phyloP scores from a whole-genome alignment of 2,888 invertebrate species.

The Chymomyza amoena region DNA sequence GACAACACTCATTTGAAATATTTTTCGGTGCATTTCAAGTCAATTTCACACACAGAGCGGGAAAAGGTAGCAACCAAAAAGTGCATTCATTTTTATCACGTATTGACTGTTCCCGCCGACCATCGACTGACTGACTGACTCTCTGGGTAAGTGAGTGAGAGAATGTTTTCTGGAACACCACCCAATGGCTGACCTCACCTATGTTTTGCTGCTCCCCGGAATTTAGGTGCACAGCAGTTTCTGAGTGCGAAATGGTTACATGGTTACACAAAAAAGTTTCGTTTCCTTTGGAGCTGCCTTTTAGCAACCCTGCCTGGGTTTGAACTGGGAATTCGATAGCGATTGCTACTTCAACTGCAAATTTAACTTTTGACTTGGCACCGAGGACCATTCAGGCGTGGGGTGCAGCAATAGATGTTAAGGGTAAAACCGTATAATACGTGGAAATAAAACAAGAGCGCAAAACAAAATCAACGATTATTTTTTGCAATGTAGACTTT shows the following conservation, averaged over 20 bases:
- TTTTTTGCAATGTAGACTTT: too few species aligned
- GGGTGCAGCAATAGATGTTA: background rate
- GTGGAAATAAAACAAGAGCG: background rate
- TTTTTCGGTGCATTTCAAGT: background rate
- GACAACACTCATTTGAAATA: background rate
- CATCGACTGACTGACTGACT: slow-evolving; percentile 5
- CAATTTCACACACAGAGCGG: background rate
- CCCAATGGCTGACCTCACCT: background rate
- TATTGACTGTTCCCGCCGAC: slow-evolving; percentile 59
- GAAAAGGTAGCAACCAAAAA: slow-evolving; percentile 45
- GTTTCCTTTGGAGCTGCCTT: background rate
- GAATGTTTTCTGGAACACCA: background rate
- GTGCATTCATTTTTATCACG: slow-evolving; percentile 60
- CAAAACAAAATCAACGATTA: too few species aligned
- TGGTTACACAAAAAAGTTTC: background rate
- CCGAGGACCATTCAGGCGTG: background rate
- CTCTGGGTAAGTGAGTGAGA: background rate
- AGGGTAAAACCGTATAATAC: background rate
- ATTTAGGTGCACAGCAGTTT: slow-evolving; percentile 34
- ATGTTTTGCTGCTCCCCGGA: background rate
- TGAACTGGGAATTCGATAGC: background rate
- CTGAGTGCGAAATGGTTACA: background rate
- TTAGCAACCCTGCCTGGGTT: background rate
- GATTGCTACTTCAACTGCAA: background rate
- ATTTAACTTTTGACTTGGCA: background rate